A percentile compares a stretch with the other conserved stretches of the same genome.
phyloP scores from a whole-genome alignment of 2,113 vertebrate species.

The Cyrtonyx montezumae region DNA sequence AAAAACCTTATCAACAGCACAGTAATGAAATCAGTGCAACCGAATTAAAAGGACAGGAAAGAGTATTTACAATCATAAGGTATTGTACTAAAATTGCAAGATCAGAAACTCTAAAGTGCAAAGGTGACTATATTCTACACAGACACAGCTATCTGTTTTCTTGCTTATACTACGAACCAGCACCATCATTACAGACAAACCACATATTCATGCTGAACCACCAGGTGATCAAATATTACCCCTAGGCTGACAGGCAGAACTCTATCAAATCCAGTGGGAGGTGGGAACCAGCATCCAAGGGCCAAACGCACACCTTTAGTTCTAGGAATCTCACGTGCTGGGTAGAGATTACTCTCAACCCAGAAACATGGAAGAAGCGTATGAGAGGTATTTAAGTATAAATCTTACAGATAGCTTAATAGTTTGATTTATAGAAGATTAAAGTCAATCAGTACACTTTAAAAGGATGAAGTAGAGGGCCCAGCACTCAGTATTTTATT shows the following conservation, averaged over 20 bases:
- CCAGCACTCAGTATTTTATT: background rate
- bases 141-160: background rate
- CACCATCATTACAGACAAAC: background rate
- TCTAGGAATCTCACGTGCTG: background rate
- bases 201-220: background rate
- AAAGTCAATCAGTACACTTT: background rate
- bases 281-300: background rate
- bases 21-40: constrained; percentile 33
- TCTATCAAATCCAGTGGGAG: background rate
- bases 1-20: constrained; percentile 19
- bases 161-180: background rate
- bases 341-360: background rate
- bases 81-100: background rate
- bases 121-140: background rate
- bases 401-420: background rate
- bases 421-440: background rate
- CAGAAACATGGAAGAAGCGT: background rate
- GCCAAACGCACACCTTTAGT: background rate
- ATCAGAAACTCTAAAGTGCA: constrained; percentile 23
- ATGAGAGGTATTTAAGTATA: constrained; percentile 20
- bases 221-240: background rate
- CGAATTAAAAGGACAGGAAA: background rate
- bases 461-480: constrained; percentile 36
- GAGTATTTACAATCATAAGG: constrained; percentile 32
- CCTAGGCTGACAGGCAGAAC: constrained; percentile 3